phyloP scores from a whole-genome alignment of 2,113 vertebrate genomes.

The Nibea albiflora region DNA sequence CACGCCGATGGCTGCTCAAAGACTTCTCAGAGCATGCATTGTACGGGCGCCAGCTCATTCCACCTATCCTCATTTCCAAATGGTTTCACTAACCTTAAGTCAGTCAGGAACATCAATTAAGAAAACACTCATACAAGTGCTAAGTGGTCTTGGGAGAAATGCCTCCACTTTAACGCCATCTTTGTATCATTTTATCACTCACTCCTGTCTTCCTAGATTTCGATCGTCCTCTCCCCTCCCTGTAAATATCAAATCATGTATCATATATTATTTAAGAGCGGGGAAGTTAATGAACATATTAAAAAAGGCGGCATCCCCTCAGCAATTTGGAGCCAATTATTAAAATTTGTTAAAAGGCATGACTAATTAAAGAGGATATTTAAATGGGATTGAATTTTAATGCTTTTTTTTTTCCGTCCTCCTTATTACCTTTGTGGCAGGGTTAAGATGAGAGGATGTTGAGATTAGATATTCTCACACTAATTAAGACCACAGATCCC shows the following conservation, averaged over 20 bases:
- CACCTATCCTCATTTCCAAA: constrained; percentile 45
- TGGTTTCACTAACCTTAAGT: constrained; percentile 66
- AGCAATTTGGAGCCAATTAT: constrained; percentile 86
- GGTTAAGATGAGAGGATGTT: constrained; percentile 86
- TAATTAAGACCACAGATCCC: constrained; percentile 85
- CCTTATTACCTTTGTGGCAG: constrained; percentile 85
- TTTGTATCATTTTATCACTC: constrained; percentile 61
- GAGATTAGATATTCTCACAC: constrained; percentile 88
- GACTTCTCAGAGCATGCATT: constrained; percentile 38
- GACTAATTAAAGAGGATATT: constrained; percentile 89
- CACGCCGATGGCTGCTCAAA: constrained; percentile 55
- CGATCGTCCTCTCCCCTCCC: constrained; percentile 55
- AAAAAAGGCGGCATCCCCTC: constrained; percentile 79
- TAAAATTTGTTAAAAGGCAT: constrained; percentile 88
- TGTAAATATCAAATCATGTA: constrained; percentile 81
- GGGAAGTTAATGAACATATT: constrained; percentile 84
- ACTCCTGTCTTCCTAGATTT: constrained; percentile 49
- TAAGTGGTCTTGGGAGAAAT: constrained; percentile 73
- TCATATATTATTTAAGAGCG: constrained; percentile 85
- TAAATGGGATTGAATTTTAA: constrained; percentile 88
- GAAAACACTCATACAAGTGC: constrained; percentile 73
- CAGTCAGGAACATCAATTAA: constrained; percentile 64
- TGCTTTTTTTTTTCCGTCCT: constrained; percentile 67
- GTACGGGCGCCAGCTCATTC: constrained; percentile 24
- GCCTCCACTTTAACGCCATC: constrained; percentile 55